A percentile compares a stretch with the other conserved stretches of the same genome.
Conservation (phyloP, 2,113 vertebrate genomes). For the Acrocephalus arundinaceus region DNA sequence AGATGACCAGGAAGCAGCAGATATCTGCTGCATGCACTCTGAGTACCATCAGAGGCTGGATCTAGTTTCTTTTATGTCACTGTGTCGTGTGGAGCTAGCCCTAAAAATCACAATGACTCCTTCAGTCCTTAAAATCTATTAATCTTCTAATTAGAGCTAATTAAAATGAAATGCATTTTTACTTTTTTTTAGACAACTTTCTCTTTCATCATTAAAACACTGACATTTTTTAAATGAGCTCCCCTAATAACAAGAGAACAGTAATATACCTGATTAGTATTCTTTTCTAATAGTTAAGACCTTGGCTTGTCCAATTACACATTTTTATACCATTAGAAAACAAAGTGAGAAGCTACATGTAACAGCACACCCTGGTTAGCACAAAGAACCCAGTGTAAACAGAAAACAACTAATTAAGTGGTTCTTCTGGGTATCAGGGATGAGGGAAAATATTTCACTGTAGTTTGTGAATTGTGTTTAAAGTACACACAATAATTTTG, state of each 20-base stretch:
- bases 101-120: not conserved
- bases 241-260: constrained; percentile 3
- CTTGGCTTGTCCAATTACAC: constrained; percentile 31
- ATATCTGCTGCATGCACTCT: not conserved
- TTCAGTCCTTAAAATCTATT: constrained; percentile 39
- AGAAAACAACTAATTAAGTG: not conserved
- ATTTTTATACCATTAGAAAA: constrained; percentile 22
- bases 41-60: not conserved
- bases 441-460: not conserved
- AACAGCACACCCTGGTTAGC: not conserved
- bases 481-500: not conserved
- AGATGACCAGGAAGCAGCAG: not conserved
- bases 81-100: not conserved
- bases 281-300: constrained; percentile 16
- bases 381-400: not conserved
- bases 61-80: not conserved
- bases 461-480: not conserved
- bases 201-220: constrained; percentile 45
- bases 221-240: constrained; percentile 42
- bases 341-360: not conserved
- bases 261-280: constrained; percentile 40
- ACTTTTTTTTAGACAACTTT: constrained; percentile 8
- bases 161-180: constrained; percentile 43
- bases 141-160: constrained; percentile 48
- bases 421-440: not conserved